Percentiles rank a stretch among this genome's conserved stretches.
Conservation (phyloP, 1,140 invertebrate species). For the Panonychus citri region DNA sequence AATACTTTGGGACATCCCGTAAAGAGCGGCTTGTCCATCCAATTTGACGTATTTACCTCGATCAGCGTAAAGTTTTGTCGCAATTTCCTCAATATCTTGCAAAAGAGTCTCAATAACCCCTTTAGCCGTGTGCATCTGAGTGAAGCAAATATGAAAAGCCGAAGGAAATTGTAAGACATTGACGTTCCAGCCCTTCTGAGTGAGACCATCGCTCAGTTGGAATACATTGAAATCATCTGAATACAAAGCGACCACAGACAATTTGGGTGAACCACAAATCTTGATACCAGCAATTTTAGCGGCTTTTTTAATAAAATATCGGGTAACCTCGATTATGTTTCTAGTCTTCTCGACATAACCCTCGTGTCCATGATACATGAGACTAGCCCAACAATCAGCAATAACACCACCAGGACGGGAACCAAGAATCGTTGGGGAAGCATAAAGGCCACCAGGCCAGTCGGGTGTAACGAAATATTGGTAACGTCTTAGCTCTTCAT, state of each 20-base stretch:
- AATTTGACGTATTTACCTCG: slow-evolving; percentile 22
- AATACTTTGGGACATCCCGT: slow-evolving; percentile 67
- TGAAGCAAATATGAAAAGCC: slow-evolving; percentile 85
- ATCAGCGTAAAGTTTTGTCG: slow-evolving; percentile 41
- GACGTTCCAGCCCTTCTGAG: slow-evolving; percentile 64
- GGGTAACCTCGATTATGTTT: slow-evolving; percentile 56
- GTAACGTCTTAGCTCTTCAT: slow-evolving; percentile 46
- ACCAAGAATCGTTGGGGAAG: slow-evolving; percentile 50
- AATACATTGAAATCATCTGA: slow-evolving; percentile 80
- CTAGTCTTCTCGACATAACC: slow-evolving; percentile 65
- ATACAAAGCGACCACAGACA: slow-evolving; percentile 71
- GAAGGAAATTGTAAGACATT: slow-evolving; percentile 83
- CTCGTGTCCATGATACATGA: slow-evolving; percentile 65
- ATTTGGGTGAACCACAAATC: slow-evolving; percentile 67
- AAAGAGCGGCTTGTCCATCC: slow-evolving; percentile 55
- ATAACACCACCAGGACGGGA: slow-evolving; percentile 34
- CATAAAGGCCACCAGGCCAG: slow-evolving; percentile 97
- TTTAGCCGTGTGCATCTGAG: slow-evolving; percentile 58
- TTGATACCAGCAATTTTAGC: slow-evolving; percentile 52
- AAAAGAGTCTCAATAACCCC: slow-evolving; percentile 77
- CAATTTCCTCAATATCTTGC: slow-evolving; percentile 40
- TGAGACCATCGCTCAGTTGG: slow-evolving; percentile 28
- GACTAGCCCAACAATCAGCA: slow-evolving; percentile 84
- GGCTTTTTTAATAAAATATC: slow-evolving; percentile 48
- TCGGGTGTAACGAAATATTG: slow-evolving; percentile 86